Conservation (phyloP, 1,140 invertebrate species). For the Subanguina moxae region DNA sequence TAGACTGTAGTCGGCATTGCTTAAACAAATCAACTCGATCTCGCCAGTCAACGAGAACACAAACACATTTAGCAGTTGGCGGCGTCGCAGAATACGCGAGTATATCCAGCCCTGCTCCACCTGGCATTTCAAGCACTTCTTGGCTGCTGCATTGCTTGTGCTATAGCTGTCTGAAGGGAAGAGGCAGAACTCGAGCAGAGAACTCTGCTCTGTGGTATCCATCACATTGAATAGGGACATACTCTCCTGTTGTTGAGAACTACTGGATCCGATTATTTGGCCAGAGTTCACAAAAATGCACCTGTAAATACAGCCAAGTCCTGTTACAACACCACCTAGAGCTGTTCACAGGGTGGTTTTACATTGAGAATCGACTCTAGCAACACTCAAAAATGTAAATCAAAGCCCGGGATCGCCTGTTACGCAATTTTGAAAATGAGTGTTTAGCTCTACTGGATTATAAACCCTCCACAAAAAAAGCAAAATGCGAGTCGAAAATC, state of each 20-base stretch:
- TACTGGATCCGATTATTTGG: constrained; percentile 7
- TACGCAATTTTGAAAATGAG: too few relatives aligned
- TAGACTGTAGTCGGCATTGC: constrained; percentile 8
- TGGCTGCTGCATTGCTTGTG: background rate
- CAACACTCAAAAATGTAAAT: too few relatives aligned
- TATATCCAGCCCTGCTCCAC: constrained; percentile 6
- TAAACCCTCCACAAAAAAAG: too few relatives aligned
- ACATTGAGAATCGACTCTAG: too few relatives aligned
- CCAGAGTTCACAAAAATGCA: constrained; percentile 9
- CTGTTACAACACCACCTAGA: too few relatives aligned
- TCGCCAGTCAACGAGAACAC: constrained; percentile 19
- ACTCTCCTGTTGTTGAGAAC: background rate
- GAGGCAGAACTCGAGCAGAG: background rate
- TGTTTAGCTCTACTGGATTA: too few relatives aligned
- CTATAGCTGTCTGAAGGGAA: constrained; percentile 1
- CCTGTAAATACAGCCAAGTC: background rate
- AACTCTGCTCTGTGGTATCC: constrained; percentile 1
- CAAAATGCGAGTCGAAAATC: too few relatives aligned
- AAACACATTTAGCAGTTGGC: constrained; percentile 21
- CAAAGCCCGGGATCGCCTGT: too few relatives aligned
- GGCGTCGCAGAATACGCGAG: constrained; percentile 2
- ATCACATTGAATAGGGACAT: background rate
- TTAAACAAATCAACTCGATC: constrained; percentile 21
- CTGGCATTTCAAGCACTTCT: constrained; percentile 15
- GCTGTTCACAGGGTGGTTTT: too few relatives aligned